Evolutionary conservation across 2,797 vertebrate species (phyloP).

Genomic region (Poeciliopsis paucimaculata): DNA sequence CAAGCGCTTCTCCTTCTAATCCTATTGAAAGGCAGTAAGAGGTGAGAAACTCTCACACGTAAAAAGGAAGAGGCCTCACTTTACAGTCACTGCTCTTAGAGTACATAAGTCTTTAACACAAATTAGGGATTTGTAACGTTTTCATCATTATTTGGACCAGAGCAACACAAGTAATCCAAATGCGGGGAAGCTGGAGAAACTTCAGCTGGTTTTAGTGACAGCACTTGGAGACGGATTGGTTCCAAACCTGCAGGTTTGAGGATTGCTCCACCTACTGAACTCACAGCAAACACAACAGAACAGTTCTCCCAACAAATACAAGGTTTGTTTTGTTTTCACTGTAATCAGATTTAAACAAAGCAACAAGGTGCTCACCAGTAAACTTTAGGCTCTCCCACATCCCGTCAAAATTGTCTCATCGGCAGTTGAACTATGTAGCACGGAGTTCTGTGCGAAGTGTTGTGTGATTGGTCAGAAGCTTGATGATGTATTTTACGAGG

Average conservation of each 20-base stretch:
- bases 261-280: neutral
- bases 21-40: conserved; percentile 56
- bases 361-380: neutral
- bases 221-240: conserved; percentile 35
- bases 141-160: conserved; percentile 36
- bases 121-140: conserved; percentile 54
- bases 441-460: too few relatives aligned
- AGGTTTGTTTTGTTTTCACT: neutral
- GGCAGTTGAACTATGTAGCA: too few relatives aligned
- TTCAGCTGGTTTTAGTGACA: conserved; percentile 14
- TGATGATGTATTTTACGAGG: too few relatives aligned
- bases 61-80: conserved; percentile 57
- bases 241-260: conserved; percentile 12
- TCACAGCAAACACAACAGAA: neutral
- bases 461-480: too few relatives aligned
- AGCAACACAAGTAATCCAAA: conserved; percentile 46
- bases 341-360: neutral
- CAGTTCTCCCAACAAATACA: neutral
- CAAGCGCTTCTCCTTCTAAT: conserved; percentile 64
- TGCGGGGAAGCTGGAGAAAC: conserved; percentile 15
- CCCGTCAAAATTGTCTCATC: too few relatives aligned
- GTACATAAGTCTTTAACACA: conserved; percentile 27
- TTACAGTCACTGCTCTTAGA: conserved; percentile 32
- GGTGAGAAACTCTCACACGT: conserved; percentile 69
- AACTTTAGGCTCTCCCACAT: neutral